Evolutionary conservation across 2,113 vertebrate species (phyloP), one percentile per base, ranked within the genome.

Genomic region (Pseudopipra pipra): DNA sequence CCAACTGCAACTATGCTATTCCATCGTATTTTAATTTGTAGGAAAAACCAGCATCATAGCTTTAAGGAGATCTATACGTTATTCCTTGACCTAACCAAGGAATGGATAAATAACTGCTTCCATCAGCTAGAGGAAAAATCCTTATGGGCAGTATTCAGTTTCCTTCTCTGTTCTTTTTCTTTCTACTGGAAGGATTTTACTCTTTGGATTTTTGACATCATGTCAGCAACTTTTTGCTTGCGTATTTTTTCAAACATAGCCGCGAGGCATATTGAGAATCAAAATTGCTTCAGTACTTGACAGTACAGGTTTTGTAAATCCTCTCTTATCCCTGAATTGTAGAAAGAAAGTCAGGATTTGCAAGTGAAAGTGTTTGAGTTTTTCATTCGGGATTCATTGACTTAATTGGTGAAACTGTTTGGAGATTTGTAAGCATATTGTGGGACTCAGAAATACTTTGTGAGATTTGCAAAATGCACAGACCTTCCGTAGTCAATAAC

Each of bases 301-400:
- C 55, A 88, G 78, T 35, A 89, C 2, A 0, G 28, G 23, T 47
- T 90, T 85, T 87, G 33, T 80, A 95, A 96, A 96, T 94, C 94
- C 87, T 85, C 71, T 30, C 31, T 97, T 94, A 95, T 96, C 92
- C 89, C 63, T 90, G 41, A 49, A 58, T 74, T 43, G 61, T 41
- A 76, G 39, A 67, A 95, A 88, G 65, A 89, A 85, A 93, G 54
- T 95, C 22, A 3, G 84, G 78, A 96, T 96, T 96, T 97, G 79
- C 83, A 95, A 96, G 61, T 77, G 88, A 93, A 85, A 96, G 21
- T 67, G 37, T 68, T 81, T 47, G 65, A 62, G 46, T 58, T 95
- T 89, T 85, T 90, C 49, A 56, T 86, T 92, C 0, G 0, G 49
- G 72, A 82, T 93, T 95, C 75, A 11, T 93, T 92, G 61, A 47